Conservation (phyloP, 2,888 invertebrate species). For the Ferrisia virgata region DNA sequence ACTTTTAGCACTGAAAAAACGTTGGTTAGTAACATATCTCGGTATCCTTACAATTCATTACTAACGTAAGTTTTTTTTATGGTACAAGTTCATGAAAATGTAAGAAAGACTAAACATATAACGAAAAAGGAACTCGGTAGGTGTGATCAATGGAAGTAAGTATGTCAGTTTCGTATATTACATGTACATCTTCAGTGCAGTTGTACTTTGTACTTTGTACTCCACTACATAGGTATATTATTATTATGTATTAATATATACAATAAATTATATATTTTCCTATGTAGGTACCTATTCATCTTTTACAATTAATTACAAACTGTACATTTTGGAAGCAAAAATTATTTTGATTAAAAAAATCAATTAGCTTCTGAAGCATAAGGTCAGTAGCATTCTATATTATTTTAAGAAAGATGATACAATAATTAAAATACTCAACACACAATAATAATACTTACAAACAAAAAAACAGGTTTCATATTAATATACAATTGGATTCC, state of each 20-base stretch:
- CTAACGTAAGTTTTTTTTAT: no score
- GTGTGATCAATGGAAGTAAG: no score
- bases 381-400: neutral
- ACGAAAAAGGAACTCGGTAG: no score
- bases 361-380: neutral
- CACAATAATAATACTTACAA: neutral
- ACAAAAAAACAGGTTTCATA: neutral
- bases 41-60: no score
- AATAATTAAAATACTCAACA: neutral
- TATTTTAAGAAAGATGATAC: neutral
- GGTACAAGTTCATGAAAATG: no score
- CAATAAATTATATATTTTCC: neutral
- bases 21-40: no score
- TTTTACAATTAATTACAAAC: neutral
- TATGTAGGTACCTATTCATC: neutral
- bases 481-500: neutral
- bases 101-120: no score
- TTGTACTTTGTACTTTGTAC: neutral
- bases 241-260: no score
- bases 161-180: no score
- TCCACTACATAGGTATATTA: no score
- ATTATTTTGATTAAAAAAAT: neutral
- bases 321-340: neutral
- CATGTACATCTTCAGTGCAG: neutral
- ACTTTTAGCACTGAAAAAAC: no score